Evolutionary conservation across 2,888 invertebrate species (phyloP).

Genomic region (Lasioglossum zephyrum): DNA sequence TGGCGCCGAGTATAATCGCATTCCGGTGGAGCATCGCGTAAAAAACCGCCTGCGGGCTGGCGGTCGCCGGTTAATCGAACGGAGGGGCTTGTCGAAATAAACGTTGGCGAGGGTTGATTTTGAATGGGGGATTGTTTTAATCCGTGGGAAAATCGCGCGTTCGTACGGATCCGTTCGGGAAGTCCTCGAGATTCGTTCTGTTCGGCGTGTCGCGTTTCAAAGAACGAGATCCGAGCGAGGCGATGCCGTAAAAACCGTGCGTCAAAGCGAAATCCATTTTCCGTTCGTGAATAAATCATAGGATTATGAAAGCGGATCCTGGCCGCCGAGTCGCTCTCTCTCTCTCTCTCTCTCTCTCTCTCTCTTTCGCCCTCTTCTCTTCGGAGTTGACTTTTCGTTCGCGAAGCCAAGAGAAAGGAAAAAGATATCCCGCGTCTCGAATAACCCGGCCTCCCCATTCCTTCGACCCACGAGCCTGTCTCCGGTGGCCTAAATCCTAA

Average conservation of each 20-base stretch:
- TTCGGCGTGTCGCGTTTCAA: neutral
- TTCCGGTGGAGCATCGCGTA: neutral
- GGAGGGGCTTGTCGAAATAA: neutral
- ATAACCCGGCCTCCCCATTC: neutral
- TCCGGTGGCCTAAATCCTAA: slow-evolving; percentile 19
- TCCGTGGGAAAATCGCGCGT: neutral
- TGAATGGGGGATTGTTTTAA: neutral
- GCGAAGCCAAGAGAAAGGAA: neutral
- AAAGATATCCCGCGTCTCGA: slow-evolving; percentile 1
- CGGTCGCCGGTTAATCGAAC: neutral
- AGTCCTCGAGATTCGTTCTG: neutral
- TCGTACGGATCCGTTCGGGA: neutral
- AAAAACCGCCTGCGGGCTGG: neutral
- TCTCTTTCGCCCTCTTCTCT: neutral
- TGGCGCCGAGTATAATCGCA: neutral
- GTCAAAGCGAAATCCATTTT: slow-evolving; percentile 47
- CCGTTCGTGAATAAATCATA: slow-evolving; percentile 50
- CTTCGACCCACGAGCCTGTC: neutral
- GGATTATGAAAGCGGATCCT: slow-evolving; percentile 36
- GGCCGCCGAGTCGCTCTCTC: neutral
- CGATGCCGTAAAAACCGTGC: slow-evolving; percentile 44
- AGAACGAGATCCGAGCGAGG: slow-evolving; percentile 18
- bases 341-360: neutral
- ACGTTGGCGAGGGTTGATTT: neutral
- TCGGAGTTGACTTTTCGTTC: neutral